A percentile compares a stretch with the other conserved stretches of the same genome.
Conservation (phyloP, 2,888 invertebrate species). For the Himalopsyche kuldschensis region DNA sequence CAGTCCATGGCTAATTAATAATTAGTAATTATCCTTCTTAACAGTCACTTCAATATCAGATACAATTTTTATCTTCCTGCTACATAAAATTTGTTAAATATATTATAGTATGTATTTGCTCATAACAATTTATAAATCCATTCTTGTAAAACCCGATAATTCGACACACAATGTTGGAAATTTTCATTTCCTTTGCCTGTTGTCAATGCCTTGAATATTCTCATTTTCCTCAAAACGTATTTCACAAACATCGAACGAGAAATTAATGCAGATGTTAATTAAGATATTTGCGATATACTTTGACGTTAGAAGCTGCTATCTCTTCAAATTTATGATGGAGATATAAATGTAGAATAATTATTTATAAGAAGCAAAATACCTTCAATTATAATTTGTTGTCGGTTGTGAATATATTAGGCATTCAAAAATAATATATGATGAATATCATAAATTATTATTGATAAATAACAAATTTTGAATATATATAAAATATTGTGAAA, state of each 20-base stretch:
- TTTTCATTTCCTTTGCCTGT: not conserved
- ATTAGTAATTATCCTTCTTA: too few species aligned
- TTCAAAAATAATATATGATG: too few species aligned
- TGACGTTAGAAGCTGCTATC: not conserved
- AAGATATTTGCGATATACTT: not conserved
- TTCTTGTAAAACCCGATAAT: not conserved
- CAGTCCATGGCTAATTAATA: too few species aligned
- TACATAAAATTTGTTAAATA: too few species aligned
- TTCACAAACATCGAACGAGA: not conserved
- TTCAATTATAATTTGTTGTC: not conserved
- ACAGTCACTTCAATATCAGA: too few species aligned
- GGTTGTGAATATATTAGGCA: too few species aligned
- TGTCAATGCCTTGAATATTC: not conserved
- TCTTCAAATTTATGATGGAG: not conserved
- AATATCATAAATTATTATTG: too few species aligned
- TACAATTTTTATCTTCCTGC: too few species aligned
- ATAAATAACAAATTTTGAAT: too few species aligned
- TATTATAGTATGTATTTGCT: too few species aligned
- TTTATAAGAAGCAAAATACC: not conserved
- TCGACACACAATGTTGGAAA: not conserved
- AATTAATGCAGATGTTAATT: not conserved
- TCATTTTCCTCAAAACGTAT: not conserved
- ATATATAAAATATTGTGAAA: too few species aligned
- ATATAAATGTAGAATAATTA: not conserved
- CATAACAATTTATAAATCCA: not conserved